A percentile compares a stretch with the other conserved stretches of the same genome.
phyloP scores from a whole-genome alignment of 2,888 invertebrate genomes.

The Drosophila quinaria region DNA sequence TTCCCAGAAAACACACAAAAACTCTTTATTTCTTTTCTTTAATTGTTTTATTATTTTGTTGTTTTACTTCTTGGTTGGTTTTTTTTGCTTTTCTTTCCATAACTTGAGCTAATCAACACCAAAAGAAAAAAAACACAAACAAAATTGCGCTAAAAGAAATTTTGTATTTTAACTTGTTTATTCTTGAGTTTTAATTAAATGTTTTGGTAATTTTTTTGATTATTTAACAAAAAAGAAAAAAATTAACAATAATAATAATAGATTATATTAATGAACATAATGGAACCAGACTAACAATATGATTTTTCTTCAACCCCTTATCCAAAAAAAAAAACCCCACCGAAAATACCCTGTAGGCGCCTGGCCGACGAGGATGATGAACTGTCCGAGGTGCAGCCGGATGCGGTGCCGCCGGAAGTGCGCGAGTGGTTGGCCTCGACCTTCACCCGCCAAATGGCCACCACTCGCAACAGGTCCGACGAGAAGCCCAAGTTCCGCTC shows the following conservation, averaged over 20 bases:
- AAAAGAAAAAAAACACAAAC: slow-evolving; percentile 16
- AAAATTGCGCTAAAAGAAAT: slow-evolving; percentile 34
- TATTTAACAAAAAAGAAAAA: slow-evolving; percentile 46
- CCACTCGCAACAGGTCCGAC: slow-evolving; percentile 91
- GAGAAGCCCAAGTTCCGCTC: slow-evolving; percentile 96
- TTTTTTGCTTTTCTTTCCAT: slow-evolving; percentile 16
- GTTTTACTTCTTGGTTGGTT: slow-evolving; percentile 9
- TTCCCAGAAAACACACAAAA: slow-evolving; percentile 21
- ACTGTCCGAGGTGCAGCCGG: slow-evolving; percentile 97
- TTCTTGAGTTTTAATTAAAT: slow-evolving; percentile 24
- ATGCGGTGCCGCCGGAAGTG: slow-evolving; percentile 98
- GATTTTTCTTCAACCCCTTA: slow-evolving; percentile 23
- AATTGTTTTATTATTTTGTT: background rate
- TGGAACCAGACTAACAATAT: slow-evolving; percentile 53
- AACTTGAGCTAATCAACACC: slow-evolving; percentile 24
- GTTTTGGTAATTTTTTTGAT: slow-evolving; percentile 46
- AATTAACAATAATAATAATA: slow-evolving; percentile 6
- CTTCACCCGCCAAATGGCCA: slow-evolving; percentile 95
- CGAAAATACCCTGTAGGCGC: slow-evolving; percentile 87
- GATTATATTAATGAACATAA: background rate
- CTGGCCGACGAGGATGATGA: slow-evolving; percentile 97
- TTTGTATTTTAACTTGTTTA: slow-evolving; percentile 21
- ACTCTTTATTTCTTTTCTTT: slow-evolving; percentile 14
- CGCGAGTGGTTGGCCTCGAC: slow-evolving; percentile 98
- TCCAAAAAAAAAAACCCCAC: background rate